Evolutionary conservation across 1,140 invertebrate genomes (phyloP).

Genomic region (Drosophila setifemur): DNA sequence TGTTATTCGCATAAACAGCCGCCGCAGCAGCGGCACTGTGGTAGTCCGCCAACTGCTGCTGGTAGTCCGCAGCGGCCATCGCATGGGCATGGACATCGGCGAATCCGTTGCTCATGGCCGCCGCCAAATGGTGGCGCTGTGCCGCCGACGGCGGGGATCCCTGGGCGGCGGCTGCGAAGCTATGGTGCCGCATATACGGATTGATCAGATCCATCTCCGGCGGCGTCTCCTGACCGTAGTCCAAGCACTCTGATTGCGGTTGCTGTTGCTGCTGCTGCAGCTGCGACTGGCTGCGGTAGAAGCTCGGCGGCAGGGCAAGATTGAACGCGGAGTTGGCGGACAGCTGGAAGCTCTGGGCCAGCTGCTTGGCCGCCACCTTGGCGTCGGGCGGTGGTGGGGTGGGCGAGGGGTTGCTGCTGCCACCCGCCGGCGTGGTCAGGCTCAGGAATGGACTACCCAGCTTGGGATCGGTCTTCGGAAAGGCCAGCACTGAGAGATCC

Average conservation of each 20-base stretch:
- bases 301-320: constrained; percentile 66
- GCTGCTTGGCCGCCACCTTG: constrained; percentile 51
- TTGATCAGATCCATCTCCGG: constrained; percentile 76
- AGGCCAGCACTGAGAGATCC: background rate
- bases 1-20: constrained; percentile 68
- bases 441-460: constrained; percentile 82
- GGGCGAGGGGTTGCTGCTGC: constrained; percentile 63
- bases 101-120: constrained; percentile 62
- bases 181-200: constrained; percentile 80
- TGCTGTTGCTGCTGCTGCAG: constrained; percentile 20
- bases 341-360: constrained; percentile 70
- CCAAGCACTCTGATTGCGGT: constrained; percentile 36
- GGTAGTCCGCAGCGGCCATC: constrained; percentile 71
- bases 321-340: constrained; percentile 78
- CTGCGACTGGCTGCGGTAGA: constrained; percentile 42
- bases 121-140: constrained; percentile 65
- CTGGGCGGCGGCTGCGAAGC: constrained; percentile 68
- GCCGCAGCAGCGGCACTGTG: constrained; percentile 75
- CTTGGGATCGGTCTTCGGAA: constrained; percentile 45
- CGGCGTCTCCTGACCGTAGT: constrained; percentile 37
- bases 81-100: constrained; percentile 68
- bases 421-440: constrained; percentile 59
- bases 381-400: constrained; percentile 21
- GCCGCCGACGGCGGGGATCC: constrained; percentile 63
- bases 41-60: constrained; percentile 75